A percentile compares a stretch with the other conserved stretches of the same genome.
These are phyloP conservation scores for Amphiduros pacificus DNA, from an alignment of 2,888 invertebrate genomes.

Conservation along the genomic window DNA sequence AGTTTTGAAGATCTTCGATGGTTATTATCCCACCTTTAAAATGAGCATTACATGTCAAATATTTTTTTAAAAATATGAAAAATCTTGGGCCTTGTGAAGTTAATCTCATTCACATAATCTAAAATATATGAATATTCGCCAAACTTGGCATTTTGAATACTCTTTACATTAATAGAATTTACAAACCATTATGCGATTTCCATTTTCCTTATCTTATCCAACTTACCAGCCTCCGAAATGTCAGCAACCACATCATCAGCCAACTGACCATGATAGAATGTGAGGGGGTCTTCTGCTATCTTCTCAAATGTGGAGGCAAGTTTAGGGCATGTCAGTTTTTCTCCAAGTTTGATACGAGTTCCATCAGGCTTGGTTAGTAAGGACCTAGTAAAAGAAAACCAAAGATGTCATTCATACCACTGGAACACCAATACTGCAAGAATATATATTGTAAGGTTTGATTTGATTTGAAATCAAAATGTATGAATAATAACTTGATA, in stretches of 20 bases:
- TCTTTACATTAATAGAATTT: no score
- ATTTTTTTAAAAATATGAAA: not conserved
- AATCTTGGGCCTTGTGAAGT: not conserved
- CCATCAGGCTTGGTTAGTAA: constrained; percentile 25
- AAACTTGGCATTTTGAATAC: no score
- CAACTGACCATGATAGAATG: constrained; percentile 77
- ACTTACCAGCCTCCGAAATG: constrained; percentile 66
- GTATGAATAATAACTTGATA: no score
- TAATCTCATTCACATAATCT: no score
- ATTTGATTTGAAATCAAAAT: no score
- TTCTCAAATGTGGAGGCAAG: constrained; percentile 73
- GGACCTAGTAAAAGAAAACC: constrained; percentile 16
- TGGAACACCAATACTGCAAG: no score
- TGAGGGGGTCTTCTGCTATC: constrained; percentile 70
- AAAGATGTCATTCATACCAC: no score
- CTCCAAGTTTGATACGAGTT: constrained; percentile 64
- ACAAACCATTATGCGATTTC: no score
- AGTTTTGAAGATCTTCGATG: constrained; percentile 22
- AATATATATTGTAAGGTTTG: no score
- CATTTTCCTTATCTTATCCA: no score
- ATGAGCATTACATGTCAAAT: not conserved
- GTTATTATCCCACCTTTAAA: constrained; percentile 31
- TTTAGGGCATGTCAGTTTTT: constrained; percentile 68
- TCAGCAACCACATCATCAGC: constrained; percentile 72
- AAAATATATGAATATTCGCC: no score